Evolutionary conservation across 2,888 invertebrate species (phyloP), one percentile per base, ranked within the genome.

Genomic region (Dione vanillae): DNA sequence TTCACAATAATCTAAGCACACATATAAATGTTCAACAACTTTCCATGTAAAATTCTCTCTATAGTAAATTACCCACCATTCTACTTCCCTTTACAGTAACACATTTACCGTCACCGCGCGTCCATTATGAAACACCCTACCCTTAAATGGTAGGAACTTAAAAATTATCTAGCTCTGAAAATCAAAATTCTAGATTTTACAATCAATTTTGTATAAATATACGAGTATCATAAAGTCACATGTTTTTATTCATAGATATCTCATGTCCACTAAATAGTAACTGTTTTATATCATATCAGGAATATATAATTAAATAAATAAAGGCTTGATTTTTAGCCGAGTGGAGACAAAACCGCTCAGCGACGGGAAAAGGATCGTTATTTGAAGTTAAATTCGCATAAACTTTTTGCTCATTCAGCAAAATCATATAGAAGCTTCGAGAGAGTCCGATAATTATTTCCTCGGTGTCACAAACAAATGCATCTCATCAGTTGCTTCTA

Each of bases 301-400:
- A 16, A n/a, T 19, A 16, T 47, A 16, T 49, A 11, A 10, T 49
- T 19, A 11, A 49, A 49, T 19, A 8, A 20, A 14, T 52, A n/a
- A 35, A 9, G 35, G n/a, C n/a, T n/a, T n/a, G n/a, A n/a, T n/a
- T 3, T n/a, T 35, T 2, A 35, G 45, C 0, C 27, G 61, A 61
- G 61, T 35, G n/a, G 61, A 45, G 27, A 45, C 45, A 27, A 43
- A n/a, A 45, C 20, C n/a, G 41, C 59, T 56, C 6, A 19, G 58
- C 3, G n/a, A 27, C 45, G 43, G 61, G 54, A 61, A 45, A 6
- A 45, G n/a, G n/a, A 61, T 61, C 45, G 61, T 61, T 45, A 61
- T 43, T 43, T 35, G 27, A n/a, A 43, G 61, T 45, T 45, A n/a
- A 61, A 61, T 61, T 61, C 45, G 45, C 61, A 45, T 27, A 43